Conservation (phyloP, 2,113 vertebrate species). For the Albula goreensis region DNA sequence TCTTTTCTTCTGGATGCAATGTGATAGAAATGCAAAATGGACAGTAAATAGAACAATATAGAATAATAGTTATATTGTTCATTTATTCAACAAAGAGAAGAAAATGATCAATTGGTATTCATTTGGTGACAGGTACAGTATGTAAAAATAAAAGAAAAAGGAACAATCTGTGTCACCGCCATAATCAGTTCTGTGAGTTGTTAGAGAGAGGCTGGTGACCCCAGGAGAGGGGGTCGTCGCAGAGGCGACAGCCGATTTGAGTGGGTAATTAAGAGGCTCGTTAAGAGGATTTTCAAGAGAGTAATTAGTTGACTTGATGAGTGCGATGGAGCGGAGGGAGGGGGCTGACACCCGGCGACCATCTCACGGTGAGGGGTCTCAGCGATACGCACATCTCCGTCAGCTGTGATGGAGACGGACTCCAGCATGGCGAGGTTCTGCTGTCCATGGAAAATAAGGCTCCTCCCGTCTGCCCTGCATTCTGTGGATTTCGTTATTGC, state of each 20-base stretch:
- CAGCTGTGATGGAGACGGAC: not conserved
- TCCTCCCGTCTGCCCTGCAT: not conserved
- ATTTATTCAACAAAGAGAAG: not conserved
- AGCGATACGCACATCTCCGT: not conserved
- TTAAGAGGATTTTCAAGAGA: slow-evolving; percentile 48
- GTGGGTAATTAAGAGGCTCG: slow-evolving; percentile 46
- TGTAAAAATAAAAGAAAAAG: not conserved
- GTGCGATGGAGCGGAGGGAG: slow-evolving; percentile 31
- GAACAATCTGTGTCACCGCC: not conserved
- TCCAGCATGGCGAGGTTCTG: not conserved
- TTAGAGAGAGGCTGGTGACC: slow-evolving; percentile 11
- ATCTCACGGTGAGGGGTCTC: not conserved
- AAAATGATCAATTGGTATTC: not conserved
- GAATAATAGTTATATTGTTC: not conserved
- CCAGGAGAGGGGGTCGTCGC: slow-evolving; percentile 3
- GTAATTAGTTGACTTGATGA: slow-evolving; percentile 50
- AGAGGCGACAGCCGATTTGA: slow-evolving; percentile 28
- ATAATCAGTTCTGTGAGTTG: not conserved
- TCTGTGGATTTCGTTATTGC: not conserved
- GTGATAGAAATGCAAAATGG: too few relatives aligned
- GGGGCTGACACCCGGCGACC: slow-evolving; percentile 18
- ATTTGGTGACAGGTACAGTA: not conserved
- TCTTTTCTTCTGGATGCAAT: not conserved
- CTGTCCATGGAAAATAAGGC: not conserved
- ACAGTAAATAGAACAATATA: too few relatives aligned